These are phyloP conservation scores for Napeogenes inachia DNA, from an alignment of 2,888 invertebrate species.

Conservation along the genomic window DNA sequence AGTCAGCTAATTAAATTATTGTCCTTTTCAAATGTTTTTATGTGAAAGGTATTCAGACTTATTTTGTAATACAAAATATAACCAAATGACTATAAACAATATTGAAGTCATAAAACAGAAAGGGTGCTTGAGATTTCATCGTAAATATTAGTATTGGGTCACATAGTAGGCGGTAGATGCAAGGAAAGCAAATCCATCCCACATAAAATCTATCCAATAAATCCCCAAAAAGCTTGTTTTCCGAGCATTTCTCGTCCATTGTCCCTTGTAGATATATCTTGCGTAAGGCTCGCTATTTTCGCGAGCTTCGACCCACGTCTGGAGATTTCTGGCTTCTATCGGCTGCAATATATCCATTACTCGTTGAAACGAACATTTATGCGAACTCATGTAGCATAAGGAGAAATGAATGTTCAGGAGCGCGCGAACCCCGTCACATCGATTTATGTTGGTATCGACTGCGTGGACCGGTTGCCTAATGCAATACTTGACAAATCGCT, in stretches of 20 bases:
- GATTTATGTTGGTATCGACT: conserved; percentile 41
- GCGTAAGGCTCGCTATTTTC: conserved; percentile 59
- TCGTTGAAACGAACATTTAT: conserved; percentile 49
- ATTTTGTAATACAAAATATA: no score
- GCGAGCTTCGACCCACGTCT: conserved; percentile 58
- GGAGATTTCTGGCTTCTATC: conserved; percentile 48
- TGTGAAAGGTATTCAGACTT: background rate
- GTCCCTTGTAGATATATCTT: conserved; percentile 73
- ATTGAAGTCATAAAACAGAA: conserved; percentile 6
- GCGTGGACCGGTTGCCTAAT: conserved; percentile 63
- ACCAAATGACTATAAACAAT: conserved; percentile 9
- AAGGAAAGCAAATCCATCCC: conserved; percentile 64
- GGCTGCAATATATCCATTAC: conserved; percentile 57
- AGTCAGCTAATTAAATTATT: background rate
- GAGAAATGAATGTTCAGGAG: conserved; percentile 48
- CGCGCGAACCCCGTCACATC: conserved; percentile 39
- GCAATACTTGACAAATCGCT: conserved; percentile 74
- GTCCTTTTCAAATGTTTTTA: background rate
- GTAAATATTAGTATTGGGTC: conserved; percentile 25
- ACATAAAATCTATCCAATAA: conserved; percentile 76
- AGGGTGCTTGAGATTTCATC: conserved; percentile 10
- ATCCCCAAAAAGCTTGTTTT: conserved; percentile 76
- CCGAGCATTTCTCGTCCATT: conserved; percentile 70
- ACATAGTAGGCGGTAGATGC: conserved; percentile 37
- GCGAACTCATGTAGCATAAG: conserved; percentile 48